Base-by-base conservation (phyloP, 2,797 vertebrate genomes). In the Hoplostethus mediterraneus region DNA sequence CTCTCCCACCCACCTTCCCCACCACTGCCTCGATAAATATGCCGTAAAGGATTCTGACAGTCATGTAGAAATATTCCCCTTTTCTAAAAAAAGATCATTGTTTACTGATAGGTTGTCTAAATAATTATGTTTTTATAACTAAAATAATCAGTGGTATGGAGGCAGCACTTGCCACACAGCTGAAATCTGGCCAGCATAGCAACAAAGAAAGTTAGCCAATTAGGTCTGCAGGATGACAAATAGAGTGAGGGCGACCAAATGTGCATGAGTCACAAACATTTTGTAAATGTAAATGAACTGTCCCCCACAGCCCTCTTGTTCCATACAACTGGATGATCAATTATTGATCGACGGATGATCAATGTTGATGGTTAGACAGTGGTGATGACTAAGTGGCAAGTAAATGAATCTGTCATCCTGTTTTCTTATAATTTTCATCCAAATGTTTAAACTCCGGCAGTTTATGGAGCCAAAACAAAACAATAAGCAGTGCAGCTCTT, bases 201-300 rank as follows among this genome's bases (percentile, higher is more conserved):
- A 91, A 91, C 92, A 93, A 92, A 93, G 91, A 90, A 90, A 91
- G 84, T 89, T 88, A 55, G 75, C 88, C 86, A 90, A 84, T 90
- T 77, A 89, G 87, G 85, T 87, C 83, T 76, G 81, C 67, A 42
- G 73, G 80, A 88, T 76, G 85, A 89, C 85, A 87, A 89, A 87
- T 25, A 55, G 60, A 83, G 71, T 77, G 84, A 80, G 68, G 69
- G 68, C 62, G 56, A 63, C 71, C 74, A 80, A 86, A 77, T 85
- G 65, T 85, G 70, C 59, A 80, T 86, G 89, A 89, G 84, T 89
- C 82, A 87, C 85, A 80, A 71, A 66, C 68, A 62, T 73, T 83
- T 66, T 80, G 73, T 42, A 44, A 71, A 86, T 83, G 62, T 69
- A 73, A 82, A 81, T 80, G 44, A 65, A 76, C 54, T 57, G 56